A percentile compares a stretch with the other conserved stretches of the same genome.
Evolutionary conservation across 2,113 vertebrate species (phyloP).

Genomic region (Dascyllus trimaculatus): DNA sequence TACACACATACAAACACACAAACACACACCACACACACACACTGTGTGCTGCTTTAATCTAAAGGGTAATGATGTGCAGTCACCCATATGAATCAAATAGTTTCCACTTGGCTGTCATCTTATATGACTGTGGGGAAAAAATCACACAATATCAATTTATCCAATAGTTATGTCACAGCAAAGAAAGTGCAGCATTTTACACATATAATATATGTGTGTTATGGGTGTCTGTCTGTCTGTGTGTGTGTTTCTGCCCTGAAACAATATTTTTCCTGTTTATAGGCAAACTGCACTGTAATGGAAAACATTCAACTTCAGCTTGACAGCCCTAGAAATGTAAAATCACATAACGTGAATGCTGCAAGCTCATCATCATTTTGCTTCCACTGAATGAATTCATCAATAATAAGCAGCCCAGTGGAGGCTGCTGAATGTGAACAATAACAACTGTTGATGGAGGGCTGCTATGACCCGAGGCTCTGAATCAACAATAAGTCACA

Average conservation of each 20-base stretch:
- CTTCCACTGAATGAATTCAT: conserved; percentile 12
- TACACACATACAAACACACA: too few relatives aligned
- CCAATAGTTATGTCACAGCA: too few relatives aligned
- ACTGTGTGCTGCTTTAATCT: too few relatives aligned
- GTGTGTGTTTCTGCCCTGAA: neutral
- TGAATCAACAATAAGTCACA: neutral
- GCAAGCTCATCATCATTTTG: conserved; percentile 8
- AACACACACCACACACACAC: too few relatives aligned
- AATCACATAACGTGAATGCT: neutral
- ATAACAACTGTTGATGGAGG: neutral
- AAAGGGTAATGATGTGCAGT: too few relatives aligned
- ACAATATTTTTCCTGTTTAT: neutral
- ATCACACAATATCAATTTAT: too few relatives aligned
- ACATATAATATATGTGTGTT: neutral
- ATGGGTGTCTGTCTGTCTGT: neutral
- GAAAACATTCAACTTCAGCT: neutral
- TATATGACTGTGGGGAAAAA: too few relatives aligned
- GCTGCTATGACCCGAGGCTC: neutral
- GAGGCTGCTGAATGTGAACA: neutral
- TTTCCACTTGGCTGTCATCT: neutral
- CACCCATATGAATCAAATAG: conserved; percentile 1
- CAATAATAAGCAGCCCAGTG: neutral
- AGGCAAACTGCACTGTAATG: neutral
- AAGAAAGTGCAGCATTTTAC: neutral
- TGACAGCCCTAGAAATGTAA: neutral